Percentiles rank a stretch among this genome's conserved stretches.
These are phyloP conservation scores for Drosophila atripex DNA, from an alignment of 2,888 invertebrate species.

Conservation along the genomic window DNA sequence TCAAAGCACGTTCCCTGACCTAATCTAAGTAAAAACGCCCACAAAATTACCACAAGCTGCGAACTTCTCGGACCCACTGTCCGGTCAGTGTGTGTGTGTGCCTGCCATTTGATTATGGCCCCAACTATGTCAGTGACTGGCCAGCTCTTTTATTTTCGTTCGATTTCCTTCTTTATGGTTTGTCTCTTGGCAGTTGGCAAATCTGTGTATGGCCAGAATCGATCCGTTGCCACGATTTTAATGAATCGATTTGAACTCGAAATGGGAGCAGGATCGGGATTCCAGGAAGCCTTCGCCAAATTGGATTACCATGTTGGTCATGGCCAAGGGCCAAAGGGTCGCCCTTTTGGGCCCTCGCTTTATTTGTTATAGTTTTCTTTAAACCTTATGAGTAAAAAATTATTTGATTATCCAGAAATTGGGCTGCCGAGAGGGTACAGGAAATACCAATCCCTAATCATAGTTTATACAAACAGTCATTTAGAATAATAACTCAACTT, in stretches of 20 bases:
- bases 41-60: conserved; percentile 83
- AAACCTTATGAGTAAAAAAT: not conserved
- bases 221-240: conserved; percentile 65
- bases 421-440: not conserved
- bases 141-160: conserved; percentile 45
- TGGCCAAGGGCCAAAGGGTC: conserved; percentile 36
- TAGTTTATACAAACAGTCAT: not conserved
- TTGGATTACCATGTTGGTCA: conserved; percentile 73
- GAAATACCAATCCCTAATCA: not conserved
- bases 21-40: conserved; percentile 82
- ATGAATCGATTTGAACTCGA: conserved; percentile 78
- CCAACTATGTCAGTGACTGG: conserved; percentile 38
- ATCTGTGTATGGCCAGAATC: conserved; percentile 28
- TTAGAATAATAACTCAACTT: not conserved
- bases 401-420: not conserved
- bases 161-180: conserved; percentile 24
- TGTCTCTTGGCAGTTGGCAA: conserved; percentile 53
- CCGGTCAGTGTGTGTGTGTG: conserved; percentile 27
- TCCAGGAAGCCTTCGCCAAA: conserved; percentile 66
- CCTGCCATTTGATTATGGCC: conserved; percentile 67
- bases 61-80: conserved; percentile 56
- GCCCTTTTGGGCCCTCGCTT: not conserved
- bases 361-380: not conserved
- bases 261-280: conserved; percentile 54
- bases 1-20: conserved; percentile 83